Evolutionary conservation across 1,140 invertebrate species (phyloP).

Genomic region (Penaeus vannamei): DNA sequence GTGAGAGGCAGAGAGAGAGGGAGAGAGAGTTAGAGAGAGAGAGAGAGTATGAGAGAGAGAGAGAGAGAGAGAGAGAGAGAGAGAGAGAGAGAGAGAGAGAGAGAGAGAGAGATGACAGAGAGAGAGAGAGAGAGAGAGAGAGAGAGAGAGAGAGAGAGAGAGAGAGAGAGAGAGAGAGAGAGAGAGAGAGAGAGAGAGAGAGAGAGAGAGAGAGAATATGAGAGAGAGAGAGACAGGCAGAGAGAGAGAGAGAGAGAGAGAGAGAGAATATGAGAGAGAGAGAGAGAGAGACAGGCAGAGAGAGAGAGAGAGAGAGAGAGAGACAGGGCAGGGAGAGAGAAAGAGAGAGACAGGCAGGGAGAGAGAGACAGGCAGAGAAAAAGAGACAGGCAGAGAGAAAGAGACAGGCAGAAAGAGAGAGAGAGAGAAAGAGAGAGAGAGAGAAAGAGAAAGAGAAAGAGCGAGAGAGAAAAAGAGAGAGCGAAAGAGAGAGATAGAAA

Average conservation of each 20-base stretch:
- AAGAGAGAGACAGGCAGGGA: background rate
- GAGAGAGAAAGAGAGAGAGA: constrained; percentile 8
- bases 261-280: too few species aligned
- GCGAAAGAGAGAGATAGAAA: background rate
- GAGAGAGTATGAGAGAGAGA: background rate
- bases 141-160: background rate
- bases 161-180: background rate
- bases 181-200: background rate
- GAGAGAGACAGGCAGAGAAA: background rate
- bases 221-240: background rate
- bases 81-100: background rate
- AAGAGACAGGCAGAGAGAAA: background rate
- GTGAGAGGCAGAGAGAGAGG: background rate
- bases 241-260: background rate
- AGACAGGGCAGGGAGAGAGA: background rate
- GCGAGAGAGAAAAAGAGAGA: background rate
- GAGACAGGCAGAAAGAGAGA: background rate
- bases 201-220: background rate
- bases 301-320: background rate
- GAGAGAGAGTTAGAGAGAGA: background rate
- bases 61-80: background rate
- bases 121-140: background rate
- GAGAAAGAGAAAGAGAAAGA: background rate
- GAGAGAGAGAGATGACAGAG: background rate
- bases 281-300: too few species aligned